A percentile compares a stretch with the other conserved stretches of the same genome.
Conservation (phyloP, 1,140 invertebrate genomes). For the Pseudomyrmex gracilis region DNA sequence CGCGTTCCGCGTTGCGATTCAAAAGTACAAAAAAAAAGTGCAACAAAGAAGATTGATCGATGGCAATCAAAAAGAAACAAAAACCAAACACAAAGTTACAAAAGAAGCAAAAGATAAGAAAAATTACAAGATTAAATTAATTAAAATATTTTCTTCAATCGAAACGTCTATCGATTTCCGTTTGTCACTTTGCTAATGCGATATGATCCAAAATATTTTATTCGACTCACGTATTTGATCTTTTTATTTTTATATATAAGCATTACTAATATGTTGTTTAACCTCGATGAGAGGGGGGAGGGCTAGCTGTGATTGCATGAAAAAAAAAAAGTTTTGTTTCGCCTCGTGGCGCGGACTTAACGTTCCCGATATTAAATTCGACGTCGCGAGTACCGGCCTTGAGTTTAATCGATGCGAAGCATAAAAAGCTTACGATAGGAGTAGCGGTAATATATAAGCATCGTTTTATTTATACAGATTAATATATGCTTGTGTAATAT, state of each 20-base stretch:
- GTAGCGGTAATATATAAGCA: conserved; percentile 4
- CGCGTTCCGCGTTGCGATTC: neutral
- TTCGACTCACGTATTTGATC: no score
- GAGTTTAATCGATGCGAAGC: conserved; percentile 9
- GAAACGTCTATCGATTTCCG: neutral
- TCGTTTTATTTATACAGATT: conserved; percentile 61
- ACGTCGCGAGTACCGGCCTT: neutral
- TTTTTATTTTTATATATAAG: neutral
- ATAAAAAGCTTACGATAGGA: conserved; percentile 16
- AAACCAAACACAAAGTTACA: no score
- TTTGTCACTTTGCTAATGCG: neutral
- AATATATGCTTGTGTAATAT: conserved; percentile 57
- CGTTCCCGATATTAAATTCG: neutral
- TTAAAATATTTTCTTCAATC: neutral
- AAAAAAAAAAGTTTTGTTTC: neutral
- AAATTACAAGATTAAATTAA: no score
- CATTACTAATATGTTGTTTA: neutral
- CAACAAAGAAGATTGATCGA: no score
- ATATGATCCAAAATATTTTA: no score
- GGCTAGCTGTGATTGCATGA: conserved; percentile 46
- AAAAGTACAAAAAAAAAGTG: neutral
- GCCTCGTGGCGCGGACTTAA: neutral
- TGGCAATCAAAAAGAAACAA: no score
- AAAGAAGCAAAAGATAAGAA: no score
- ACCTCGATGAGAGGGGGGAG: neutral